Base-by-base conservation (phyloP, 2,888 invertebrate species). In the Harpalus rubripes region DNA sequence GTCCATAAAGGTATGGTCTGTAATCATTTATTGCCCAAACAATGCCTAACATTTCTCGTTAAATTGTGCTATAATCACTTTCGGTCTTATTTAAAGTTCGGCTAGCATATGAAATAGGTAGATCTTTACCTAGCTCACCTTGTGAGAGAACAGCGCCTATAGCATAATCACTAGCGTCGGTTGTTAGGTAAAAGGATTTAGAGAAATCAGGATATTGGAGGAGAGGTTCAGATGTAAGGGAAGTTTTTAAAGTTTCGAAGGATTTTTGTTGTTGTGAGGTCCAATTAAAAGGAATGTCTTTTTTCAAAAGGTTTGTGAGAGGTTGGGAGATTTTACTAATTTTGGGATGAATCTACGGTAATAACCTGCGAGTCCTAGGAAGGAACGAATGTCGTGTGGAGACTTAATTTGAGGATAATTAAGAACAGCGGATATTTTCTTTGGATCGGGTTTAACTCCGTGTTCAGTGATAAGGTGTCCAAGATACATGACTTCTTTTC, bases 361-460 rank as follows among this genome's bases (percentile, higher is more conserved):
- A 65, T 86, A 86, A 8, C 80, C 81, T 32, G 61, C 74, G 8
- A 86, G 58, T 12, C 87, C 86, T 56, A 86, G 44, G 41, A 87
- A 87, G 18, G 79, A 68, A 76, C 85, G 74, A 4, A 87, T 76
- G 5, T 84, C 82, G 68, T 86, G 85, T 41, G n/a, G 52, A 10
- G 41, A 84, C 16, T 76, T 86, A 32, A 88, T 87, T 8, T 12
- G 22, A 52, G 88, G 86, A 59, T 87, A 86, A n/a, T 86, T 72
- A 41, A 22, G 16, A n/a, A 88, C 83, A 3, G 86, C 86, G 61
- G 74, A 52, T 12, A 87, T 72, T 84, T 89, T 88, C 8, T 86
- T 61, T 7, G 86, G 85, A 58, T 87, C 85, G n/a, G 87, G 87
- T 81, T 84, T 84, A 4, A 87, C 84, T 18, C 88, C 88, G 16